phyloP scores from a whole-genome alignment of 2,797 vertebrate species.

The Hipposideros larvatus region DNA sequence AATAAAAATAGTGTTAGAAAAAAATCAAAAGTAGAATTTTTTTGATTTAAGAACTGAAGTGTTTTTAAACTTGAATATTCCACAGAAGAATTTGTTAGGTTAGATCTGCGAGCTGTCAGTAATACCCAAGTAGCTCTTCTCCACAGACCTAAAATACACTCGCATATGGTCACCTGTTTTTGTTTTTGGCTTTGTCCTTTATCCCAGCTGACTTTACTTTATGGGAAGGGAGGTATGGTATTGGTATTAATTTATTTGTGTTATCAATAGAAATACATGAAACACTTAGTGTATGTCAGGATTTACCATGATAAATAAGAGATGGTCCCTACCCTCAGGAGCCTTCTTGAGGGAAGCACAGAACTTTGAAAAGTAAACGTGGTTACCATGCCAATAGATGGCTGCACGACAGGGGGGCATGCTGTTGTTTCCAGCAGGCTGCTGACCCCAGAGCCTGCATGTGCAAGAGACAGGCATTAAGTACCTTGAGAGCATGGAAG shows the following conservation, averaged over 20 bases:
- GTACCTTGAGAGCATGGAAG: background rate
- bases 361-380: background rate
- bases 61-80: slow-evolving; percentile 10
- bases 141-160: background rate
- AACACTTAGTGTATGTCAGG: background rate
- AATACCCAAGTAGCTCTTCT: background rate
- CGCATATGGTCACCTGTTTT: background rate
- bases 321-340: background rate
- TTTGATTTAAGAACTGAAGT: background rate
- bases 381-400: background rate
- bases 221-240: background rate
- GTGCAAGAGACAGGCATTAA: background rate
- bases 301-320: slow-evolving; percentile 27
- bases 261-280: background rate
- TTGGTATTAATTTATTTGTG: slow-evolving; percentile 36
- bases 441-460: background rate
- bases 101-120: slow-evolving; percentile 21
- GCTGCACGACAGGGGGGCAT: background rate
- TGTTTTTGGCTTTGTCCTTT: background rate
- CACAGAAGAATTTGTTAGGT: slow-evolving; percentile 47
- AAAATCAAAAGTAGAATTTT: slow-evolving; percentile 12
- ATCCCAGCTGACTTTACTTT: background rate
- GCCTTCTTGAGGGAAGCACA: background rate
- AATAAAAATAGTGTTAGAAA: slow-evolving; percentile 19
- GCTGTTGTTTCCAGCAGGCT: background rate